phyloP scores from a whole-genome alignment of 2,888 invertebrate genomes.

The Drosophila tanythrix region DNA sequence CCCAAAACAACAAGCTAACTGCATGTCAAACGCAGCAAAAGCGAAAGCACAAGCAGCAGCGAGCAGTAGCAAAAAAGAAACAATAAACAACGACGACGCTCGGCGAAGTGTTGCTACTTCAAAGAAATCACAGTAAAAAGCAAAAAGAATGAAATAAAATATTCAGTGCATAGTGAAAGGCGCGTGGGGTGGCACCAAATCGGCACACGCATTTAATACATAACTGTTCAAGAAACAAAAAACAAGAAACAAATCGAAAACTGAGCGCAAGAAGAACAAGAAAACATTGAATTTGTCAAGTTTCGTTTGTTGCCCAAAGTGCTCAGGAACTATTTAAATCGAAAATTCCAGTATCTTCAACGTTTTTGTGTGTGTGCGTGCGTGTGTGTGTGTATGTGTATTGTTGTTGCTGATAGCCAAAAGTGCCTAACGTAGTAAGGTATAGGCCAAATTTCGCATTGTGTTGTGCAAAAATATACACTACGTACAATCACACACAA shows the following conservation, averaged over 20 bases:
- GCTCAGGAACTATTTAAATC: slow-evolving; percentile 16
- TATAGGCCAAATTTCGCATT: slow-evolving; percentile 49
- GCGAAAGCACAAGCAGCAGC: not conserved
- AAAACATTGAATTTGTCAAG: slow-evolving; percentile 9
- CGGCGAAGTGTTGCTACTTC: slow-evolving; percentile 11
- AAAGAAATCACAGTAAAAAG: slow-evolving; percentile 16
- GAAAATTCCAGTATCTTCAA: slow-evolving; percentile 7
- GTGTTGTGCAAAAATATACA: slow-evolving; percentile 53
- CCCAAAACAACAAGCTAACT: not conserved
- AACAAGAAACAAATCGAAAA: slow-evolving; percentile 5
- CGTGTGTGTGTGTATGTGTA: not conserved
- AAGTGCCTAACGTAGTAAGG: slow-evolving; percentile 46
- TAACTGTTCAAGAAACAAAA: slow-evolving; percentile 7
- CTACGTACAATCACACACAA: slow-evolving; percentile 36
- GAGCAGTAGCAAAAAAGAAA: slow-evolving; percentile 2
- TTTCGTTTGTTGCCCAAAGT: slow-evolving; percentile 16
- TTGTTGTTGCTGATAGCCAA: slow-evolving; percentile 25
- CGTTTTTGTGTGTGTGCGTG: not conserved
- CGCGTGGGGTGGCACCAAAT: slow-evolving; percentile 34
- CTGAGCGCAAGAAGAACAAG: not conserved
- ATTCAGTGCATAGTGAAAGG: slow-evolving; percentile 35
- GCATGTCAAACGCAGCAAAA: not conserved
- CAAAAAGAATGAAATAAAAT: slow-evolving; percentile 5
- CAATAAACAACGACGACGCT: slow-evolving; percentile 5
- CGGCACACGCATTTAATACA: slow-evolving; percentile 14